Percentiles rank a stretch among this genome's conserved stretches.
Evolutionary conservation across 2,888 invertebrate species (phyloP).

Genomic region (Lymantria monacha): DNA sequence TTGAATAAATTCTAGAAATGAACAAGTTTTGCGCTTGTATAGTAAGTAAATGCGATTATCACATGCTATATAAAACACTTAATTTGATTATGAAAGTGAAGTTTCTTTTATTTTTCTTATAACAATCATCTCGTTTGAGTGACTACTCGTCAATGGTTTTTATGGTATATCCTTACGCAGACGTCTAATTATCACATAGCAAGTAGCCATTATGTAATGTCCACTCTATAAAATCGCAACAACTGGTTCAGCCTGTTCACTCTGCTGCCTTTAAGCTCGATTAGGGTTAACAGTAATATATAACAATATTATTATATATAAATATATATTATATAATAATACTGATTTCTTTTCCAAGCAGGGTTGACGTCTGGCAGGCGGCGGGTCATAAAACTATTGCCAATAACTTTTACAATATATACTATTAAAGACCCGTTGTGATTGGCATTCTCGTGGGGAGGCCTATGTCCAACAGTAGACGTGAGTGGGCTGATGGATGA

Average conservation of each 20-base stretch:
- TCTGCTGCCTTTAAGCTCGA: slow-evolving; percentile 22
- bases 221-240: slow-evolving; percentile 73
- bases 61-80: neutral
- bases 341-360: too few species aligned
- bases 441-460: too few species aligned
- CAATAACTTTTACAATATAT: too few species aligned
- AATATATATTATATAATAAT: too few species aligned
- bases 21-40: too few species aligned
- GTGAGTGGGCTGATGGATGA: too few species aligned
- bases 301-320: neutral
- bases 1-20: too few species aligned
- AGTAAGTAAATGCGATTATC: too few species aligned
- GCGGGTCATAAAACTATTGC: too few species aligned
- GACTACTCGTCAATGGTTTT: slow-evolving; percentile 21
- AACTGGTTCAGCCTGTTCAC: slow-evolving; percentile 58
- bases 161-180: slow-evolving; percentile 33
- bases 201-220: slow-evolving; percentile 61
- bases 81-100: slow-evolving; percentile 2
- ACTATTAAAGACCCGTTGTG: too few species aligned
- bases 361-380: too few species aligned
- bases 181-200: slow-evolving; percentile 57
- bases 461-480: too few species aligned
- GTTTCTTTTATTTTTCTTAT: slow-evolving; percentile 25
- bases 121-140: slow-evolving; percentile 15
- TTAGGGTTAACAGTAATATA: slow-evolving; percentile 39